Evolutionary conservation across 2,888 invertebrate species (phyloP).

Genomic region (Agriopis aurantiaria): DNA sequence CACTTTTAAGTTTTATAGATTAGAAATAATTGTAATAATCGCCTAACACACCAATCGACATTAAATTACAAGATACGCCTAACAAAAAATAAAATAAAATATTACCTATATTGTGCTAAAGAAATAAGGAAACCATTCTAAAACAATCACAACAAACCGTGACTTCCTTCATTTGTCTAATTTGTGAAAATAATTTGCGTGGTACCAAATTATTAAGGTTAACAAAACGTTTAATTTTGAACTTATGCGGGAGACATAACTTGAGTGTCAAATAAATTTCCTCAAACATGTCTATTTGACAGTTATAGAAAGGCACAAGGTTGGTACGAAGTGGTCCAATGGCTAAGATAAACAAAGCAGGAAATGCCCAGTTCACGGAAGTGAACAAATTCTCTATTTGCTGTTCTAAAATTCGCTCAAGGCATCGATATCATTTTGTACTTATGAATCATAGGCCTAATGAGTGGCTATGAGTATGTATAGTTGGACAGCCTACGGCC

Average conservation of each 20-base stretch:
- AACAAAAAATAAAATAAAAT: no score
- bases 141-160: constrained; percentile 7
- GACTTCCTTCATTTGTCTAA: constrained; percentile 18
- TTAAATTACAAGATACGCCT: no score
- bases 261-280: constrained; percentile 10
- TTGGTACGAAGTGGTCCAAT: constrained; percentile 7
- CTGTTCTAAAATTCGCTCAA: constrained; percentile 25
- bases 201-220: constrained; percentile 5
- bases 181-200: constrained; percentile 14
- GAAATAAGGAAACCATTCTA: constrained; percentile 1
- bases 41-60: no score
- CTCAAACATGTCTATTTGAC: constrained; percentile 25
- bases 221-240: not conserved
- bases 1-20: no score
- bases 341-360: constrained; percentile 29
- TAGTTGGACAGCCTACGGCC: constrained; percentile 9
- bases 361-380: constrained; percentile 35
- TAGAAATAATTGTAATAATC: no score
- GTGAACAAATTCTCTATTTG: constrained; percentile 33
- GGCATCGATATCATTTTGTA: constrained; percentile 30
- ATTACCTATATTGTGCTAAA: not conserved
- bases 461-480: constrained; percentile 3
- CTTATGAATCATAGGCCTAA: constrained; percentile 33
- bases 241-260: not conserved
- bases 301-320: constrained; percentile 28